Percentiles rank a stretch among this genome's conserved stretches.
phyloP scores from a whole-genome alignment of 1,140 invertebrate genomes.

The Drosophila punjabiensis region DNA sequence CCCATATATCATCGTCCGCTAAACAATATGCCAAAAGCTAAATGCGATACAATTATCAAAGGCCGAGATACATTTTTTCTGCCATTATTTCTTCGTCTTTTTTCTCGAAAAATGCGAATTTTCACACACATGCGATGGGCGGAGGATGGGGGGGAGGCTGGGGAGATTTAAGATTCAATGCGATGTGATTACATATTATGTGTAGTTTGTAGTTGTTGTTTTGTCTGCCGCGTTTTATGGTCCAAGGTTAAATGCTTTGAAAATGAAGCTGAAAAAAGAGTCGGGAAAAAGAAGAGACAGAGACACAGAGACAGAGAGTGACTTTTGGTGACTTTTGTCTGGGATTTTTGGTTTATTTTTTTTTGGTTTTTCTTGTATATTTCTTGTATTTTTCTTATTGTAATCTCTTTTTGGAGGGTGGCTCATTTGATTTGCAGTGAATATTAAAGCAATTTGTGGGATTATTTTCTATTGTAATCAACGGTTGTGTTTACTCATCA shows the following conservation, averaged over 20 bases:
- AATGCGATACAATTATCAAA: slow-evolving; percentile 79
- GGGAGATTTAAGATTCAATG: slow-evolving; percentile 74
- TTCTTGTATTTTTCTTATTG: slow-evolving; percentile 18
- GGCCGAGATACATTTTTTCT: slow-evolving; percentile 59
- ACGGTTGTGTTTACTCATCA: slow-evolving; percentile 61
- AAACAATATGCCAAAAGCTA: slow-evolving; percentile 79
- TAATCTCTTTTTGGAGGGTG: slow-evolving; percentile 54
- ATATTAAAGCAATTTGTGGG: slow-evolving; percentile 85
- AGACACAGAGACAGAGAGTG: slow-evolving; percentile 19
- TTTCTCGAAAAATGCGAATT: slow-evolving; percentile 66
- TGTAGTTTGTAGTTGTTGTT: slow-evolving; percentile 48
- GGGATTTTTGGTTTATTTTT: slow-evolving; percentile 43
- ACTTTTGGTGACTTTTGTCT: slow-evolving; percentile 76
- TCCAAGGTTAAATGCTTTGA: slow-evolving; percentile 84
- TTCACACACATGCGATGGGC: slow-evolving; percentile 68
- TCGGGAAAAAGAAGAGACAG: slow-evolving; percentile 22
- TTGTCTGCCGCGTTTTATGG: slow-evolving; percentile 82
- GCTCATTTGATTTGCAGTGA: slow-evolving; percentile 84
- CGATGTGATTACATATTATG: slow-evolving; percentile 79
- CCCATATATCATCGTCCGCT: slow-evolving; percentile 69
- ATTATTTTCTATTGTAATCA: slow-evolving; percentile 85
- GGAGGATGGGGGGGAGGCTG: slow-evolving; percentile 2
- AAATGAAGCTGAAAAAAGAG: slow-evolving; percentile 53
- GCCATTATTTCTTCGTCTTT: slow-evolving; percentile 22
- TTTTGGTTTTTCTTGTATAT: background rate